phyloP scores from a whole-genome alignment of 2,888 invertebrate species.

The Acrocyrtus sp. region DNA sequence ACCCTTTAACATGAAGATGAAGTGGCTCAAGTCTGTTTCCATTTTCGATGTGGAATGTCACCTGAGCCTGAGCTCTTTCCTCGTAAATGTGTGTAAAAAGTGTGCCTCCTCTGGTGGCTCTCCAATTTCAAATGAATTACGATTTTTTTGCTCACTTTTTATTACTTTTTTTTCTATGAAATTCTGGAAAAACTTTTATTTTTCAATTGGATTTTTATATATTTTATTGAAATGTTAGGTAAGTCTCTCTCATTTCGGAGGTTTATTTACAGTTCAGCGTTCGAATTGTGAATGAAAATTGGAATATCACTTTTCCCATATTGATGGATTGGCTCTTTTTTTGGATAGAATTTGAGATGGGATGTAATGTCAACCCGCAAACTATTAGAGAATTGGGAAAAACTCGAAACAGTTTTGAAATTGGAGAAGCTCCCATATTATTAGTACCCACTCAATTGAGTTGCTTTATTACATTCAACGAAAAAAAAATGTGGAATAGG shows the following conservation, averaged over 20 bases:
- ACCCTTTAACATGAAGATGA: neutral
- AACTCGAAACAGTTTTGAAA: slow-evolving; percentile 24
- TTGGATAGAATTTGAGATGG: neutral
- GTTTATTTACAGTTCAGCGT: too few species aligned
- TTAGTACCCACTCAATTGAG: neutral
- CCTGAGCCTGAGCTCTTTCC: neutral
- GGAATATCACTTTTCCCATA: slow-evolving; percentile 18
- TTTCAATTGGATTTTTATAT: neutral
- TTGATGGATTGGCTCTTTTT: neutral
- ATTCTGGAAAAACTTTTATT: neutral
- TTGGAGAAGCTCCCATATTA: slow-evolving; percentile 7
- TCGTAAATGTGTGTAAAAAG: too few species aligned
- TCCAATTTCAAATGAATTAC: too few species aligned
- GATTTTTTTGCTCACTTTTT: too few species aligned
- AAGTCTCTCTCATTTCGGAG: neutral
- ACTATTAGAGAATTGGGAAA: neutral
- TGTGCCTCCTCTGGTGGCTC: too few species aligned
- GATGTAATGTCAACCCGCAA: slow-evolving; percentile 38
- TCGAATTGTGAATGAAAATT: neutral
- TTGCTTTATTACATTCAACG: neutral
- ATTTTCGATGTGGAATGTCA: neutral
- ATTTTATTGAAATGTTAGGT: neutral
- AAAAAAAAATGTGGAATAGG: neutral
- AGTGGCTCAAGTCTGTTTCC: slow-evolving; percentile 6
- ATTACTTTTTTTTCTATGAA: too few species aligned